These are phyloP conservation scores for Gorsachius magnificus DNA, from an alignment of 2,797 vertebrate genomes.

Conservation along the genomic window DNA sequence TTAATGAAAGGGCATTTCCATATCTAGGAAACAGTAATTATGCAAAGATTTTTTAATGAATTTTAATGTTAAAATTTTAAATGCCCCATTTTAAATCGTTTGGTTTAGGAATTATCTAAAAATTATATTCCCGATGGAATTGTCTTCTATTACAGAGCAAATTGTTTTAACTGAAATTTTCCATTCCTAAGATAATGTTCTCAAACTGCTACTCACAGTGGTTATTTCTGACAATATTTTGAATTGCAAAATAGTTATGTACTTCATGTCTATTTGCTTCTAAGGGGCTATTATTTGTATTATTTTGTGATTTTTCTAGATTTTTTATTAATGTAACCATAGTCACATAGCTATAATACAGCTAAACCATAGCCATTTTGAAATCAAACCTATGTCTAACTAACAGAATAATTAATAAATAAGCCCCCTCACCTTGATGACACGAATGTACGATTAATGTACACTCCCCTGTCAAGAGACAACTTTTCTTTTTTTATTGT, in stretches of 20 bases:
- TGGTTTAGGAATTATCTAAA: not conserved
- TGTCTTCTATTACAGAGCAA: not conserved
- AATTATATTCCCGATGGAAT: not conserved
- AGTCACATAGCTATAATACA: not conserved
- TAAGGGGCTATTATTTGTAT: not conserved
- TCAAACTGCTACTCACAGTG: not conserved
- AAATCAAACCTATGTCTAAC: not conserved
- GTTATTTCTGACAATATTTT: not conserved
- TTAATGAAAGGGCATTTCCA: not conserved
- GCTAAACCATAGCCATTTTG: not conserved
- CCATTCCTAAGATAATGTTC: not conserved
- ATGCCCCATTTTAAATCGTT: not conserved
- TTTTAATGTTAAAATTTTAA: not conserved
- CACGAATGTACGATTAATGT: not conserved
- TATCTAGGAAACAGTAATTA: not conserved
- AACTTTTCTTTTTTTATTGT: not conserved
- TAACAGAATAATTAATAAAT: not conserved
- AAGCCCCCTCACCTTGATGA: not conserved
- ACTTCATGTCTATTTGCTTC: not conserved
- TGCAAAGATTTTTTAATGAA: not conserved
- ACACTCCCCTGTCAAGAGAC: rapidly evolving
- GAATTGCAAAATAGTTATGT: not conserved
- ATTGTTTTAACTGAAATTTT: not conserved
- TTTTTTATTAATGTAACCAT: not conserved
- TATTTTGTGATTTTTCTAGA: not conserved